Percentiles rank a stretch among this genome's conserved stretches.
phyloP scores from a whole-genome alignment of 2,113 vertebrate genomes.

The Epinephelus cyanopodus region DNA sequence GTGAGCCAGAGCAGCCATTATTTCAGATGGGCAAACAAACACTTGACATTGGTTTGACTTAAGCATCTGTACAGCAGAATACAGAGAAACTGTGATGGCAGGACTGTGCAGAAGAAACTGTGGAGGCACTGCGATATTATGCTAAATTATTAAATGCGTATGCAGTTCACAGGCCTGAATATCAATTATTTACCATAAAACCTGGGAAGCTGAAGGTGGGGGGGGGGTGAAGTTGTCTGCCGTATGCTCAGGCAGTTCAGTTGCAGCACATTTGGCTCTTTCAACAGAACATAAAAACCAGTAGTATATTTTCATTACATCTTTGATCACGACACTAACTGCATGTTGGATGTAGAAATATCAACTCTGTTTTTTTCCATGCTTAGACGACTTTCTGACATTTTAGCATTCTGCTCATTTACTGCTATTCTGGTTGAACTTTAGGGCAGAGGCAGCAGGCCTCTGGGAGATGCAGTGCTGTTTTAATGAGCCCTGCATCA shows the following conservation, averaged over 20 bases:
- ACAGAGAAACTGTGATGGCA: conserved; percentile 58
- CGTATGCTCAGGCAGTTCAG: conserved; percentile 20
- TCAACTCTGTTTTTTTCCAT: neutral
- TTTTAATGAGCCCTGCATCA: conserved; percentile 69
- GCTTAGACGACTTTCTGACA: conserved; percentile 1
- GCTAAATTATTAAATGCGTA: conserved; percentile 76
- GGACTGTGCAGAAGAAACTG: conserved; percentile 42
- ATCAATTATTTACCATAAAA: conserved; percentile 80
- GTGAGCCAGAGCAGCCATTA: conserved; percentile 79
- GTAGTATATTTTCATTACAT: neutral
- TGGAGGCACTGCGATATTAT: conserved; percentile 66
- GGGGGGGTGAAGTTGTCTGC: conserved; percentile 48
- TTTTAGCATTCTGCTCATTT: conserved; percentile 41
- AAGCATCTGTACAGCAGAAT: conserved; percentile 80
- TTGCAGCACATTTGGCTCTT: conserved; percentile 21
- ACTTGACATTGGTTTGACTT: conserved; percentile 82
- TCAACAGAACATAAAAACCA: conserved; percentile 16
- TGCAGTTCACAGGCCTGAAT: conserved; percentile 69
- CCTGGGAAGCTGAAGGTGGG: conserved; percentile 65
- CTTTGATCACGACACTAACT: conserved; percentile 18
- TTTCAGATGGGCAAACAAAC: conserved; percentile 84
- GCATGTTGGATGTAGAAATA: conserved; percentile 11
- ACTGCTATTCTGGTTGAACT: conserved; percentile 53
- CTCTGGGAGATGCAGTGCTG: conserved; percentile 51
- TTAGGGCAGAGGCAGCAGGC: conserved; percentile 47